Base-by-base conservation (phyloP, 2,797 vertebrate genomes). In the Champsocephalus esox region DNA sequence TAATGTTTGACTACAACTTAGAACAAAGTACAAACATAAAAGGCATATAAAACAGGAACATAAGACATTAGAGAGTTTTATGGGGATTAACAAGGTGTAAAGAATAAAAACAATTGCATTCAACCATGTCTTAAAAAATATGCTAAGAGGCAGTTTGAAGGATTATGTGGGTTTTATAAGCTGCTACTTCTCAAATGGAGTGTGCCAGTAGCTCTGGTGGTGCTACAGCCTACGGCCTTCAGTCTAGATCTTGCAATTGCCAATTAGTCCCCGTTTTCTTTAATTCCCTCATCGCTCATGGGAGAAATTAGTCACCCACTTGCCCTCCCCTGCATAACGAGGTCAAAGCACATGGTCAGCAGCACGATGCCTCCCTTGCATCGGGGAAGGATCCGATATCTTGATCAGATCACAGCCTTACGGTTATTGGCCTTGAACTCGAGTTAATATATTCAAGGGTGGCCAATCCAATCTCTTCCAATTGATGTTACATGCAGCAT, bases 341-440 rank as follows among this genome's bases (percentile, higher is more conserved):
- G 74, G 76, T 80, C 80, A 82, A 66, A 84, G 58, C 76, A 82
- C 56, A 12, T n/a, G 66, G 78, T 85, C 81, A 81, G 80, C 82
- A 83, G 52, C 64, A 68, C 51, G 62, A 69, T 32, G 52, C 17
- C 59, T 50, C 51, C 6, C 34, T 41, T 72, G 63, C 49, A 56
- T 55, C 51, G 70, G 45, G 56, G 44, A 78, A 24, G 17, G 63
- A 66, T 76, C 12, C 9, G 60, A 57, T 71, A 64, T 54, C 55
- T 75, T 72, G 57, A 69, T 68, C 70, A 21, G 50, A 80, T 72
- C 49, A 55, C 17, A 19, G 3, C n/a, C 10, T 61, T 28, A 48
- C 19, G 51, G 12, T 38, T 4, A 5, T n/a, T 21, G 50, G 5
- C 64, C 51, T 70, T 66, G 46, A 80, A 80, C 58, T 17, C 0